Evolutionary conservation across 2,888 invertebrate genomes (phyloP).

Genomic region (Drosophila cracens): DNA sequence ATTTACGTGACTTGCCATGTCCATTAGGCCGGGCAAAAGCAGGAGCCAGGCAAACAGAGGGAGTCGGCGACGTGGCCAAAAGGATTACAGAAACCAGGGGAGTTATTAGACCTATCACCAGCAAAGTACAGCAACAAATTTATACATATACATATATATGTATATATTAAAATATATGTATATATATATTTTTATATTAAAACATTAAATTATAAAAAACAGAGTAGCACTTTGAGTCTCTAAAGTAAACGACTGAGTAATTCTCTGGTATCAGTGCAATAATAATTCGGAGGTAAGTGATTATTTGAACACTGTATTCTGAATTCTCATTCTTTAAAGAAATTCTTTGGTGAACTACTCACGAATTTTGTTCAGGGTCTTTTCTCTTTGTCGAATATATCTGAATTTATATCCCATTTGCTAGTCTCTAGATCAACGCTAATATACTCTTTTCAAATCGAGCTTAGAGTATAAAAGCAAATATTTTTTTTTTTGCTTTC

Average conservation of each 20-base stretch:
- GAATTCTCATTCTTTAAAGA: background rate
- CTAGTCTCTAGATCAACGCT: background rate
- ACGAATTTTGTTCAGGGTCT: background rate
- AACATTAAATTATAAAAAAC: conserved; percentile 30
- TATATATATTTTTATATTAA: background rate
- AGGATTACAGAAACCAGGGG: conserved; percentile 72
- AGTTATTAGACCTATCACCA: conserved; percentile 76
- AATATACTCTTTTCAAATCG: background rate
- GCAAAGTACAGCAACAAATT: conserved; percentile 34
- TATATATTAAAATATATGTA: background rate
- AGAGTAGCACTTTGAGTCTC: background rate
- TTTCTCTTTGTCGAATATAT: background rate
- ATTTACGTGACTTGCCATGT: conserved; percentile 75
- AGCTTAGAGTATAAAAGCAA: background rate
- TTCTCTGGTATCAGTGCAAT: background rate
- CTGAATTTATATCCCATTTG: background rate
- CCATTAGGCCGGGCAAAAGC: conserved; percentile 58
- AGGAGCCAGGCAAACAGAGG: conserved; percentile 17
- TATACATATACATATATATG: conserved; percentile 12
- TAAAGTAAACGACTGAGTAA: background rate
- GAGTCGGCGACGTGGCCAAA: conserved; percentile 57
- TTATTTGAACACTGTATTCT: background rate
- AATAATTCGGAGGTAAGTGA: background rate
- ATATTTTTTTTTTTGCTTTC: conserved; percentile 34
- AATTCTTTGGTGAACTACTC: background rate